These are phyloP conservation scores for Adelosebastes latens DNA, from an alignment of 2,797 vertebrate genomes.

Conservation along the genomic window DNA sequence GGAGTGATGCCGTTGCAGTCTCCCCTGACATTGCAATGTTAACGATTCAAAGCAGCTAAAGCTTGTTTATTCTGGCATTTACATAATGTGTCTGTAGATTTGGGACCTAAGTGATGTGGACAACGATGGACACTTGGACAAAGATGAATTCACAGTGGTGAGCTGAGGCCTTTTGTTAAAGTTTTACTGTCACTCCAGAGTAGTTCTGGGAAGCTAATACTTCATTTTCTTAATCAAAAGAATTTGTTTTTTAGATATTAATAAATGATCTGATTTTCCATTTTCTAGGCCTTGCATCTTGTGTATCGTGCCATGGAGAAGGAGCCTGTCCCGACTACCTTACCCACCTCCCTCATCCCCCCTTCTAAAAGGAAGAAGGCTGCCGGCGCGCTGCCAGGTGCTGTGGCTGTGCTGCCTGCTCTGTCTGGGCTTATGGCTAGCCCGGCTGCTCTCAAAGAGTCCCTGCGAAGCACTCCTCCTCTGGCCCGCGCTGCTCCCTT, in stretches of 20 bases:
- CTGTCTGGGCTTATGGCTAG: slow-evolving; percentile 73
- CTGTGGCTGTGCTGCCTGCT: slow-evolving; percentile 85
- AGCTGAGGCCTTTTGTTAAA: slow-evolving; percentile 31
- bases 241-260: neutral
- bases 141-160: slow-evolving; percentile 97
- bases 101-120: slow-evolving; percentile 98
- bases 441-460: slow-evolving; percentile 86
- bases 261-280: neutral
- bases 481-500: slow-evolving; percentile 72
- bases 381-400: slow-evolving; percentile 84
- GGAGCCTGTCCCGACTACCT: slow-evolving; percentile 87
- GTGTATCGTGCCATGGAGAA: slow-evolving; percentile 96
- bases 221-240: neutral
- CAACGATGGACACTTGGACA: slow-evolving; percentile 95
- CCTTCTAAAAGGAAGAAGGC: slow-evolving; percentile 93
- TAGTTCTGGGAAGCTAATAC: neutral
- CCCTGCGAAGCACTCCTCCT: slow-evolving; percentile 86
- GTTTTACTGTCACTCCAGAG: neutral
- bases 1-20: neutral
- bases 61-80: neutral
- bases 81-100: slow-evolving; percentile 81
- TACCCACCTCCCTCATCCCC: slow-evolving; percentile 90
- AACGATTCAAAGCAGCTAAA: neutral
- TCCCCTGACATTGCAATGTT: neutral
- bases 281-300: slow-evolving; percentile 92